Base-by-base conservation (phyloP, 1,140 invertebrate species). In the Ctenoplectra terminalis region DNA sequence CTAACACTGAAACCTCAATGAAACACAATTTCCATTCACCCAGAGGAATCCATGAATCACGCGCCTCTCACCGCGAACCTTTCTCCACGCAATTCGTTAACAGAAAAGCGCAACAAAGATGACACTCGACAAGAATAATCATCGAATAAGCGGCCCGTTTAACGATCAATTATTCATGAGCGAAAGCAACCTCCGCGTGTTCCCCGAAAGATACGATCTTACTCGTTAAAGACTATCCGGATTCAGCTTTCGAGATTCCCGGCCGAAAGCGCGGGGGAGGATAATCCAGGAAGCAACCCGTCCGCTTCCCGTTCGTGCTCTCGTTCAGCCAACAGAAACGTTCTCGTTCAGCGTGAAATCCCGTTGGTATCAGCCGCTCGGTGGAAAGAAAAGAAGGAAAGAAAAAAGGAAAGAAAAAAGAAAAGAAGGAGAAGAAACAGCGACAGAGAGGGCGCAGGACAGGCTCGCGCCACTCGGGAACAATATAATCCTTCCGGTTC, bases 401-500 rank as follows among this genome's bases (percentile, higher is more conserved):
- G 31, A 23, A 17, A 43, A 20, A 0, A 2, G 15, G n/a, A 46
- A 34, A 9, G 40, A 40, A 9, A 54, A 7, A 40, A 40, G 9
- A 63, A 0, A 43, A 26, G 60, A 6, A n/a, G n/a, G 34, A n/a
- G 23, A 63, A 15, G 34, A 63, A 5, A 37, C 20, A 37, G 0
- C 31, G 29, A 23, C 17, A 17, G 40, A 34, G 48, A 7, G 46
- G 11, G 29, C 48, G 31, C 6, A 26, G n/a, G 26, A 63, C 23
- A 63, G 31, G 3, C 37, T 15, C 64, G 64, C 26, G 43, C 48
- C 40, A 60, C 52, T n/a, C 43, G 56, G 20, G 73, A 70, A 67
- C 52, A 82, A 86, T 71, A 60, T 56, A 60, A 85, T 61, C 29
- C 58, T 43, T 50, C 69, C 56, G 54, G 63, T 50, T 50, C 20